These are phyloP conservation scores for Cygnus buccinator DNA, from an alignment of 2,113 vertebrate species.

Conservation along the genomic window DNA sequence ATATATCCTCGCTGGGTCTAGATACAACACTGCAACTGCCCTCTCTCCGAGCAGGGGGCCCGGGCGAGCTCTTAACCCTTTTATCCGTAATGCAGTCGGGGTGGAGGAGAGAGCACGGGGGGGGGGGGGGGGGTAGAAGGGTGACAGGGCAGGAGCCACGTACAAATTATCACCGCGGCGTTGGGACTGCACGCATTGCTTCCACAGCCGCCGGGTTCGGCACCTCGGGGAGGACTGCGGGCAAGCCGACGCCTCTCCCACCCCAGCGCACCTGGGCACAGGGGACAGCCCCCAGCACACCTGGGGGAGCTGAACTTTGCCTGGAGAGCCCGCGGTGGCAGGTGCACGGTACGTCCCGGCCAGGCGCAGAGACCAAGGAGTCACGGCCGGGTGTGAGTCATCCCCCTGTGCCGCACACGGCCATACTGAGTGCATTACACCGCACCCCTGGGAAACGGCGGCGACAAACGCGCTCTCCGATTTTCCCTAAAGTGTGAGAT, in stretches of 20 bases:
- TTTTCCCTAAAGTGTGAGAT: neutral
- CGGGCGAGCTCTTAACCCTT: constrained; percentile 58
- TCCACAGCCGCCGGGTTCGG: neutral
- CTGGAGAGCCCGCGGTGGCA: neutral
- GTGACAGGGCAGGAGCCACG: neutral
- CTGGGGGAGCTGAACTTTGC: neutral
- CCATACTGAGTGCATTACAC: neutral
- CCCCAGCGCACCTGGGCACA: neutral
- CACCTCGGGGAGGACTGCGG: neutral
- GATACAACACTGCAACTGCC: constrained; percentile 61
- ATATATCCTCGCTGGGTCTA: constrained; percentile 59
- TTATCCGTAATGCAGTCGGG: neutral
- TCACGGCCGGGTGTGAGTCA: constrained; percentile 34
- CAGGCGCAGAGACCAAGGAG: neutral
- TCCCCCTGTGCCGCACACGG: neutral
- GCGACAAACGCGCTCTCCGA: neutral
- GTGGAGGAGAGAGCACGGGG: constrained; percentile 2
- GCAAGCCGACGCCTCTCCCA: neutral
- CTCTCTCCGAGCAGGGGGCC: constrained; percentile 41
- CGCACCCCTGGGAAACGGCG: constrained; percentile 7
- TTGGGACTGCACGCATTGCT: neutral
- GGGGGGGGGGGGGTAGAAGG: neutral
- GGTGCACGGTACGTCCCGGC: neutral
- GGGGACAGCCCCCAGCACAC: neutral
- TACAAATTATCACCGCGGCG: neutral